These are phyloP conservation scores for Drosophila merina DNA, from an alignment of 2,888 invertebrate species.

Conservation along the genomic window DNA sequence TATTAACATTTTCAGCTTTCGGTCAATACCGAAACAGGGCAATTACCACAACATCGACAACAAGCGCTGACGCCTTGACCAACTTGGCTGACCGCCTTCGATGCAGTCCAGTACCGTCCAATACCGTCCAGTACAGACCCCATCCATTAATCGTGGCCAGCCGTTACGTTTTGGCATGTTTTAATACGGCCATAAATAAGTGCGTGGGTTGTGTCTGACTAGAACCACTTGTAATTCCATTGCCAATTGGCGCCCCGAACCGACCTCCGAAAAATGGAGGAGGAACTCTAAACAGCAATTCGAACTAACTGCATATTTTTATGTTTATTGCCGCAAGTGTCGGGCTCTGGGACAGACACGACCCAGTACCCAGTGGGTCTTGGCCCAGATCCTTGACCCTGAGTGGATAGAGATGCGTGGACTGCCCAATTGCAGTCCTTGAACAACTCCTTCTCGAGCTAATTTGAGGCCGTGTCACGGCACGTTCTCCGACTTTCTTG, in stretches of 20 bases:
- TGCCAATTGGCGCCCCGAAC: constrained; percentile 53
- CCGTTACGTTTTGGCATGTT: constrained; percentile 56
- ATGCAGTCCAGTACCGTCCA: constrained; percentile 18
- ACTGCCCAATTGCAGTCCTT: neutral
- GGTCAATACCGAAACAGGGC: constrained; percentile 46
- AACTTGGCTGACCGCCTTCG: constrained; percentile 40
- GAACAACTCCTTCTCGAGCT: neutral
- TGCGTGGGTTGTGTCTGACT: constrained; percentile 48
- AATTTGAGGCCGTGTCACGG: constrained; percentile 32
- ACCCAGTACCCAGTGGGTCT: constrained; percentile 12
- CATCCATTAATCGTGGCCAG: constrained; percentile 50
- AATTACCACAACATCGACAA: constrained; percentile 73
- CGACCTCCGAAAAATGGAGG: neutral
- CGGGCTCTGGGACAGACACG: constrained; percentile 52
- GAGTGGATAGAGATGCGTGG: constrained; percentile 24
- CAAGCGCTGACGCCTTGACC: constrained; percentile 57
- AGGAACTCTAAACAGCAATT: constrained; percentile 34
- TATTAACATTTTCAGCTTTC: constrained; percentile 50
- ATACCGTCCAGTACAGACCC: constrained; percentile 6
- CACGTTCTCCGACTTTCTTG: constrained; percentile 22
- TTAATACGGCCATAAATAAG: constrained; percentile 72
- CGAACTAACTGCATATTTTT: constrained; percentile 66
- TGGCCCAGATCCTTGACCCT: constrained; percentile 54
- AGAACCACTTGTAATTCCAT: constrained; percentile 64
- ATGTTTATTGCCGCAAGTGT: constrained; percentile 70